Evolutionary conservation across 2,888 invertebrate species (phyloP).

Genomic region (Ceriagrion tenellum): DNA sequence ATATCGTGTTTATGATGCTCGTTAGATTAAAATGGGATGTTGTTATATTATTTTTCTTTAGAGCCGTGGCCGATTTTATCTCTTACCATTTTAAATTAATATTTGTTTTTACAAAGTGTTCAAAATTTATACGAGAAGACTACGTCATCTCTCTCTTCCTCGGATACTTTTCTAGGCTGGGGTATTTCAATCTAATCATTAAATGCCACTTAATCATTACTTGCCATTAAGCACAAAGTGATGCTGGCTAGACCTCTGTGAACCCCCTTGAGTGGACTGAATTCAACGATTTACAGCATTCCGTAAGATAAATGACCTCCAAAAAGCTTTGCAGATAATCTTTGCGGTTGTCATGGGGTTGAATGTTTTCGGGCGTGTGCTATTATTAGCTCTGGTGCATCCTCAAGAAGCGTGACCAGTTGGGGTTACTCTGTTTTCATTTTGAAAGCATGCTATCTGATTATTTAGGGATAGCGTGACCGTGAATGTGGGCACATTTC

Average conservation of each 20-base stretch:
- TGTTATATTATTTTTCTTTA: too few species aligned
- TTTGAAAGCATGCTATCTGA: not conserved
- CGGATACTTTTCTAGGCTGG: too few species aligned
- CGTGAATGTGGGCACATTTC: not conserved
- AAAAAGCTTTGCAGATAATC: not conserved
- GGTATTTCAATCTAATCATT: too few species aligned
- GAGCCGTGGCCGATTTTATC: too few species aligned
- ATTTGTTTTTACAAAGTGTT: too few species aligned
- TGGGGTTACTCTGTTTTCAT: not conserved
- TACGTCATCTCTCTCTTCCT: too few species aligned
- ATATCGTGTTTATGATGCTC: too few species aligned
- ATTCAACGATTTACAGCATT: not conserved
- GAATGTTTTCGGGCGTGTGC: not conserved
- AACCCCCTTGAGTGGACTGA: not conserved
- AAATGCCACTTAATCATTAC: not conserved
- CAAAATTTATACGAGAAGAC: too few species aligned
- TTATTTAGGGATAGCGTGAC: conserved; percentile 22
- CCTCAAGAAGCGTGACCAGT: not conserved
- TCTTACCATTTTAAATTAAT: too few species aligned
- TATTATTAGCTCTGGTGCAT: conserved; percentile 28
- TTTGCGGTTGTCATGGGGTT: not conserved
- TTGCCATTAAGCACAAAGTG: not conserved
- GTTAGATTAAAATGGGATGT: too few species aligned
- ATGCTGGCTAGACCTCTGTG: not conserved
- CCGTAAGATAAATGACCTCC: not conserved